Evolutionary conservation across 2,888 invertebrate species (phyloP).

Genomic region (Heliconius sara): DNA sequence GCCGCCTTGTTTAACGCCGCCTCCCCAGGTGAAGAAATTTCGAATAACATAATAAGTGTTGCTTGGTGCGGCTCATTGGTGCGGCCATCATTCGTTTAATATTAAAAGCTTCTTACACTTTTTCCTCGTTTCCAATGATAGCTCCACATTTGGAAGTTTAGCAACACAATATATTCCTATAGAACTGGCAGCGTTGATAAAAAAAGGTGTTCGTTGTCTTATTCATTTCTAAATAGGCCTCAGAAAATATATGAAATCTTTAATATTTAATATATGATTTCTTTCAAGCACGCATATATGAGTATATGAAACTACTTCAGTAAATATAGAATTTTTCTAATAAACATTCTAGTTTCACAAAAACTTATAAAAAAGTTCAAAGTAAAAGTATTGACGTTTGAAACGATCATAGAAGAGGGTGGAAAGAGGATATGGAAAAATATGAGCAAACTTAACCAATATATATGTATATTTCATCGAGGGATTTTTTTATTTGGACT

Average conservation of each 20-base stretch:
- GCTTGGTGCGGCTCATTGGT: no score
- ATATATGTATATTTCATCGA: conserved; percentile 52
- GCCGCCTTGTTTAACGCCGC: background rate
- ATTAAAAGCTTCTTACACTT: background rate
- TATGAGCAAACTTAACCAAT: conserved; percentile 54
- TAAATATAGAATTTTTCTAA: conserved; percentile 2
- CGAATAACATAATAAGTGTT: no score
- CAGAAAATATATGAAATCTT: background rate
- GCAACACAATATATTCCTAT: background rate
- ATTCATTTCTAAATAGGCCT: background rate
- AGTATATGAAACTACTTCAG: background rate
- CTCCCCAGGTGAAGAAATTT: background rate
- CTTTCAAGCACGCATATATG: background rate
- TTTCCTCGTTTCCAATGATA: background rate
- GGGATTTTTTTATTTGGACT: conserved; percentile 49
- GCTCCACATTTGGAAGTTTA: background rate
- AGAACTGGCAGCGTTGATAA: background rate
- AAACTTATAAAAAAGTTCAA: conserved; percentile 33
- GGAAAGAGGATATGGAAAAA: conserved; percentile 41
- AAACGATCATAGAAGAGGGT: conserved; percentile 30
- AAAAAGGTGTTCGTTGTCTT: no score
- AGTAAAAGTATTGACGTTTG: conserved; percentile 38
- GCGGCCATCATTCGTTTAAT: no score
- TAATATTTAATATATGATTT: background rate
- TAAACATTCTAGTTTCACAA: conserved; percentile 1